Evolutionary conservation across 2,113 vertebrate species (phyloP).

Genomic region (Bucco capensis): DNA sequence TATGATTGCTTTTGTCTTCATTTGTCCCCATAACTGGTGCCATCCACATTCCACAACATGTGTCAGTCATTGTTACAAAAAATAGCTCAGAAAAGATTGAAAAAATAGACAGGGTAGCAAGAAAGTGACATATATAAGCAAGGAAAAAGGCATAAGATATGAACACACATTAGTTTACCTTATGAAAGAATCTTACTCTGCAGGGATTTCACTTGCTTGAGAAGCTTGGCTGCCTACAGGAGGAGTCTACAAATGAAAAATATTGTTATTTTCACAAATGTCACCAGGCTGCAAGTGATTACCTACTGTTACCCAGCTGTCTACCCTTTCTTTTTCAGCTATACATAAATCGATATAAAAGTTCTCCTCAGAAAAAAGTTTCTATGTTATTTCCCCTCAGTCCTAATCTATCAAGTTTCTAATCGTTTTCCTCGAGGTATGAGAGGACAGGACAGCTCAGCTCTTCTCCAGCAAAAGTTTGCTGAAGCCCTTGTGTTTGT

Average conservation of each 20-base stretch:
- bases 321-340: background rate
- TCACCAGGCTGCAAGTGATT: background rate
- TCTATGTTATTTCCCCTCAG: background rate
- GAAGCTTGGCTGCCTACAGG: slow-evolving; percentile 5
- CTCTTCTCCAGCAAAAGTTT: background rate
- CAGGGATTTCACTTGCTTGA: background rate
- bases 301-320: slow-evolving; percentile 39
- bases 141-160: background rate
- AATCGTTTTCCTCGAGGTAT: background rate
- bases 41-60: background rate
- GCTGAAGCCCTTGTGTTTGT: background rate
- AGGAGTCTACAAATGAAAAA: slow-evolving; percentile 34
- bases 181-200: background rate
- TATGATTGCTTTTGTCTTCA: background rate
- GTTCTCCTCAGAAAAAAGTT: background rate
- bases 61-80: background rate
- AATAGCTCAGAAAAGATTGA: background rate
- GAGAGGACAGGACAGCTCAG: background rate
- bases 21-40: background rate
- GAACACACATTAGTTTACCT: background rate
- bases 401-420: background rate
- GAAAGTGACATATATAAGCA: background rate
- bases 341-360: slow-evolving; percentile 5
- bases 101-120: background rate
- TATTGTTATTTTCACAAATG: slow-evolving; percentile 48